These are phyloP conservation scores for Cheilosia variabilis DNA, from an alignment of 2,888 invertebrate species.

Conservation along the genomic window DNA sequence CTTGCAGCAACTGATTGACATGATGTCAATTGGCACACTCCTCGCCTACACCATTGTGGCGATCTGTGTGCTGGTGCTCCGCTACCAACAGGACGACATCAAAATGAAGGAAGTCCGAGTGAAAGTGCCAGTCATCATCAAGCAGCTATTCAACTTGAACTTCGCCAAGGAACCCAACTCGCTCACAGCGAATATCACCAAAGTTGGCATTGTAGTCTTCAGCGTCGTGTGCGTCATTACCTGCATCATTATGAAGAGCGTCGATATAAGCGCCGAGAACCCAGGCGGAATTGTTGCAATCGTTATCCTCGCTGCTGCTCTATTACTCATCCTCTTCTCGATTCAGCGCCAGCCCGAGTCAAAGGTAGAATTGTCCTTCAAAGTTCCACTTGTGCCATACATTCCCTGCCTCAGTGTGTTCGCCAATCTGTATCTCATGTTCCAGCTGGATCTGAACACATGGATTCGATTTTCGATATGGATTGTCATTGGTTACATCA, in stretches of 20 bases:
- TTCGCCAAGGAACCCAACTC: conserved; percentile 88
- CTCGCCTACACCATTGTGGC: conserved; percentile 97
- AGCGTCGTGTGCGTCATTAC: conserved; percentile 84
- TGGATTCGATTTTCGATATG: conserved; percentile 95
- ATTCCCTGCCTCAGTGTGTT: conserved; percentile 93
- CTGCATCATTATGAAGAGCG: conserved; percentile 79
- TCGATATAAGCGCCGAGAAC: conserved; percentile 78
- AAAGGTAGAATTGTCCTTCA: conserved; percentile 87
- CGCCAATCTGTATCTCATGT: conserved; percentile 95
- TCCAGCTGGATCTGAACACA: conserved; percentile 92
- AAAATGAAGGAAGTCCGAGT: conserved; percentile 81
- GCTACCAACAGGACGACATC: conserved; percentile 85
- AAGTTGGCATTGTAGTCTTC: conserved; percentile 86
- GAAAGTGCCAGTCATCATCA: conserved; percentile 81
- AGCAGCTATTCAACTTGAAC: conserved; percentile 89
- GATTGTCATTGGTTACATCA: conserved; percentile 92
- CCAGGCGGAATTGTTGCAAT: conserved; percentile 82
- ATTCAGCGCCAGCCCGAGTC: conserved; percentile 89
- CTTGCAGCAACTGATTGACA: conserved; percentile 95
- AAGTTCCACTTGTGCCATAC: conserved; percentile 93
- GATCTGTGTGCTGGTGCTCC: conserved; percentile 93
- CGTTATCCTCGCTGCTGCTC: conserved; percentile 84
- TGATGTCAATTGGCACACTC: conserved; percentile 97
- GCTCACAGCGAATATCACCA: conserved; percentile 87
- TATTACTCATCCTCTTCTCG: conserved; percentile 85